Evolutionary conservation across 2,797 vertebrate genomes (phyloP).

Genomic region (Spondyliosoma cantharus): DNA sequence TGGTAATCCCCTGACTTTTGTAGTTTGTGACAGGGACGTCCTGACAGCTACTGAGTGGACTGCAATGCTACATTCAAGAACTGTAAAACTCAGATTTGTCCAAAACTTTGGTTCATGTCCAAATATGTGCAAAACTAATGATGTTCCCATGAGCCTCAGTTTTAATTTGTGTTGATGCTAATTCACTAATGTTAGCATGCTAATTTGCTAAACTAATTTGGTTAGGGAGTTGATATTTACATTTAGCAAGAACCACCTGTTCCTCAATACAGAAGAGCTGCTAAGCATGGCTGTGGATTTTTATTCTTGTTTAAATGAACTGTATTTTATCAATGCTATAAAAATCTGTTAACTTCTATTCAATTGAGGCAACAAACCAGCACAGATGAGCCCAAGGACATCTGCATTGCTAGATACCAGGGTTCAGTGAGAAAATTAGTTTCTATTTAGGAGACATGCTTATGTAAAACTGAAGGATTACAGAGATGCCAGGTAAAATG

Average conservation of each 20-base stretch:
- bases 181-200: background rate
- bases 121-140: background rate
- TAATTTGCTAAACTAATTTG: background rate
- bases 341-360: background rate
- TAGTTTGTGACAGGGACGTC: background rate
- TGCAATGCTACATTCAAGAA: background rate
- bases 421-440: background rate
- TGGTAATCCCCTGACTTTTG: background rate
- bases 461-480: background rate
- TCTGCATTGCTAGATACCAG: background rate
- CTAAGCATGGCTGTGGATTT: background rate
- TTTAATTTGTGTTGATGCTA: background rate
- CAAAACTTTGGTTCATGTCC: background rate
- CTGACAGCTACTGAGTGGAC: background rate
- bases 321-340: background rate
- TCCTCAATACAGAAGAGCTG: background rate
- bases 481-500: no score
- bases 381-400: background rate
- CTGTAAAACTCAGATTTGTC: background rate
- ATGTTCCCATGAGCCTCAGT: background rate
- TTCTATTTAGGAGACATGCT: no score
- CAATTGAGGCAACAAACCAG: background rate
- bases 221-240: background rate
- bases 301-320: background rate
- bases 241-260: background rate